A percentile compares a stretch with the other conserved stretches of the same genome.
phyloP scores from a whole-genome alignment of 2,888 invertebrate species.

The Agapostemon virescens region DNA sequence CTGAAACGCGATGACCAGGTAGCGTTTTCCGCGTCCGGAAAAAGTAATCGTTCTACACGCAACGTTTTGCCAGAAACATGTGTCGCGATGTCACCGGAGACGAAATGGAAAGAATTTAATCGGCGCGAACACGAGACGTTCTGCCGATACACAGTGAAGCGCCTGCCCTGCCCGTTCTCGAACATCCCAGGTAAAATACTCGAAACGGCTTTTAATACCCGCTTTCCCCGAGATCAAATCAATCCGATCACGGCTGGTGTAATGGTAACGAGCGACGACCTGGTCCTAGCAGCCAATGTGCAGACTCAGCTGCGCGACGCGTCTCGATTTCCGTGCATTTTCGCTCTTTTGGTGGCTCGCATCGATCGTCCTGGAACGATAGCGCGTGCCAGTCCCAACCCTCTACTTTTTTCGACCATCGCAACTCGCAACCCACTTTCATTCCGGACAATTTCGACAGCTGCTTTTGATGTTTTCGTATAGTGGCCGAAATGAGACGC shows the following conservation, averaged over 20 bases:
- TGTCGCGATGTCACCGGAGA: neutral
- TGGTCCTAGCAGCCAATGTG: conserved; percentile 36
- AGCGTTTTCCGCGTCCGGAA: neutral
- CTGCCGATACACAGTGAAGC: neutral
- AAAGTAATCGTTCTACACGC: neutral
- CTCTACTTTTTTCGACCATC: conserved; percentile 35
- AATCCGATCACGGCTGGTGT: conserved; percentile 34
- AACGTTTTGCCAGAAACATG: neutral
- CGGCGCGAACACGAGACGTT: conserved; percentile 12
- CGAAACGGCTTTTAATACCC: conserved; percentile 48
- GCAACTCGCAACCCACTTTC: conserved; percentile 55
- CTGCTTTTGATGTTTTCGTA: conserved; percentile 64
- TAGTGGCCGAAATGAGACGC: conserved; percentile 28
- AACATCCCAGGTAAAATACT: conserved; percentile 18
- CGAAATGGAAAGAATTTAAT: conserved; percentile 25
- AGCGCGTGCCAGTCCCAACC: conserved; percentile 51
- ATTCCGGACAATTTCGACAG: conserved; percentile 62
- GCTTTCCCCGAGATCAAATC: conserved; percentile 33
- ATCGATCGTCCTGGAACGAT: conserved; percentile 60
- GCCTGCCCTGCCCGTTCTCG: neutral
- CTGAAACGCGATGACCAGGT: neutral
- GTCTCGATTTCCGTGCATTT: conserved; percentile 64
- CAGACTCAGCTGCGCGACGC: conserved; percentile 49
- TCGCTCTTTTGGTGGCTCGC: conserved; percentile 51
- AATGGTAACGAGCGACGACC: conserved; percentile 54